Evolutionary conservation across 2,888 invertebrate genomes (phyloP), one percentile per base, ranked within the genome.

Genomic region (Dynastes hyllus): DNA sequence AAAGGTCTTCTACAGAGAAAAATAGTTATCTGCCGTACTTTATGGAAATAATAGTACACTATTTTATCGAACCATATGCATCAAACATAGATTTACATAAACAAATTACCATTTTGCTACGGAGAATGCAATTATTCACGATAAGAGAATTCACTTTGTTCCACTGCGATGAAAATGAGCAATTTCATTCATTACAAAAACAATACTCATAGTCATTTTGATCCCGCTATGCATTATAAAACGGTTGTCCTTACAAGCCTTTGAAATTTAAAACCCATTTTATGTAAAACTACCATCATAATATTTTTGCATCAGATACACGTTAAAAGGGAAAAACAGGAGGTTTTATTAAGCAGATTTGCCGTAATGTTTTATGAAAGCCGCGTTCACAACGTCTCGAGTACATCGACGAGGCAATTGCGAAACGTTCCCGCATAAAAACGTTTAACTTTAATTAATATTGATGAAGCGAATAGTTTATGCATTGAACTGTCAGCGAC

Each of bases 361-460:
- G 9, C 16, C 16, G 5, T 22, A 8, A 32, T 37, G 63, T 65
- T 65, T 67, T 67, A 67, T 45, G 66, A 67, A 27, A 67, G 4
- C 45, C 66, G 40, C 66, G 66, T 67, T 37, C 66, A 8, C 16
- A 40, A 67, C 16, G 50, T 50, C 8, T 32, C 27, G 27, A 27
- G 22, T 22, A 67, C 45, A 8, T 50, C 27, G 45, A 50, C 50
- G 16, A 50, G 16, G 45, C n/a, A 67, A 50, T 67, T 45, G 67
- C 67, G n/a, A 67, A 67, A 32, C 5, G n/a, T 32, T 8, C 13
- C n/a, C 8, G 50, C 27, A 50, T 27, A 22, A 67, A 50, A 50
- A 45, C 27, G 50, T 67, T 67, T 22, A 6, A 16, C 13, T 50
- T 50, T 22, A 63, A 50, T 67, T 27, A 67, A 67, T 67, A 67